These are phyloP conservation scores for Monopterus albus DNA, from an alignment of 2,113 vertebrate genomes.

Conservation along the genomic window DNA sequence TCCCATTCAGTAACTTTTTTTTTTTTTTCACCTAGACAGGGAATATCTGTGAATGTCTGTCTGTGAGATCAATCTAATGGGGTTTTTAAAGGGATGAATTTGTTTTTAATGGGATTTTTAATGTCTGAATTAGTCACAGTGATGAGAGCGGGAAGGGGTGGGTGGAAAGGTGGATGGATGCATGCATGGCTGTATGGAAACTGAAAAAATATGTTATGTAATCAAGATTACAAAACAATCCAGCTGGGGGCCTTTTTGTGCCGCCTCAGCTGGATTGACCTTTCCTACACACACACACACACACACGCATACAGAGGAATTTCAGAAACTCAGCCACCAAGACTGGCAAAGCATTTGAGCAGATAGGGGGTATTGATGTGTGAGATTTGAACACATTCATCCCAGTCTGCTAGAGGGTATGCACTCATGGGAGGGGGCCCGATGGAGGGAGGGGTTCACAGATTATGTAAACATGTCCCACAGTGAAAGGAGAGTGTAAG, in stretches of 20 bases:
- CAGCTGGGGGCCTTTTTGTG: constrained; percentile 57
- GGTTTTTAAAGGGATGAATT: constrained; percentile 8
- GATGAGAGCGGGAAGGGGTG: constrained; percentile 34
- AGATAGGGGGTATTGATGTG: constrained; percentile 37
- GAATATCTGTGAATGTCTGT: neutral
- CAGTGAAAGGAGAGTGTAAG: neutral
- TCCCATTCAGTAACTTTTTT: neutral
- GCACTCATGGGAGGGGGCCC: neutral
- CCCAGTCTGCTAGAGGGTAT: neutral
- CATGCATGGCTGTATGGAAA: constrained; percentile 39
- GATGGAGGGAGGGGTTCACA: neutral
- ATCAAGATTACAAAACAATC: constrained; percentile 78
- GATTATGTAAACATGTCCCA: constrained; percentile 49
- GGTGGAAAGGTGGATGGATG: constrained; percentile 25
- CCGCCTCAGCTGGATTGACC: constrained; percentile 42
- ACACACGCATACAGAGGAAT: constrained; percentile 34
- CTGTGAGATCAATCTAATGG: neutral
- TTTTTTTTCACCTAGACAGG: constrained; percentile 9
- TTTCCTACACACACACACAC: constrained; percentile 12
- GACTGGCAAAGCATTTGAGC: constrained; percentile 20
- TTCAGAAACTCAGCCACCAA: constrained; percentile 27
- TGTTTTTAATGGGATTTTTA: constrained; percentile 29
- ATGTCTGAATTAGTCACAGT: constrained; percentile 64
- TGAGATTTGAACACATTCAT: constrained; percentile 34
- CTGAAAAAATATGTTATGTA: constrained; percentile 70